A percentile compares a stretch with the other conserved stretches of the same genome.
Conservation (phyloP, 37 sponge, comb jelly and placozoan species). For the Cliona cf. orientalis region DNA sequence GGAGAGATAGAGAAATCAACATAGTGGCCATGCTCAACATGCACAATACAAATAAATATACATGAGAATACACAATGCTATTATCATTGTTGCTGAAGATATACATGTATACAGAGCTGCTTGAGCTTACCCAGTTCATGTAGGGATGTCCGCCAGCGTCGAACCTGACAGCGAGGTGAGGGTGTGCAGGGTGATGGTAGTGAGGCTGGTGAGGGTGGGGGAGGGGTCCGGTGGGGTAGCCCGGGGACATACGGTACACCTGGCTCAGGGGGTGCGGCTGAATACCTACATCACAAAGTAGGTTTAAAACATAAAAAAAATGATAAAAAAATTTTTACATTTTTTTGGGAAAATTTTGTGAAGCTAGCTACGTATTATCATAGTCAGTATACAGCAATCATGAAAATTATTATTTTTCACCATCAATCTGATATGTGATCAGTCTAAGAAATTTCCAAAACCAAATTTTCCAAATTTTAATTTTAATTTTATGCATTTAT, state of each 20-base stretch:
- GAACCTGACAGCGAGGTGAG: constrained; percentile 24
- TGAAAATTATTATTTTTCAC: no score
- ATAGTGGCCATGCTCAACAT: neutral
- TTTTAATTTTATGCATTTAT: no score
- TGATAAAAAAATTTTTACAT: no score
- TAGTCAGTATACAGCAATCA: no score
- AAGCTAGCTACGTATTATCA: no score
- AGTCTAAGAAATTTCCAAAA: no score
- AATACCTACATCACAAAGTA: neutral
- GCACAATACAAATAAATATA: neutral
- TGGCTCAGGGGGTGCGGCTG: constrained; percentile 57
- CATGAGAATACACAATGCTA: neutral
- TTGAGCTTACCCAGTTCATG: constrained; percentile 43
- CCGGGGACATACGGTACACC: no score
- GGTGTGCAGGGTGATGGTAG: neutral
- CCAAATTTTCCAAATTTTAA: no score
- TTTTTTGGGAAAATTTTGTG: no score
- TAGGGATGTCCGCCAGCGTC: constrained; percentile 36
- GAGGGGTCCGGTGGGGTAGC: neutral
- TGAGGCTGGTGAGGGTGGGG: constrained; percentile 8
- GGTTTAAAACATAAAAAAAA: neutral
- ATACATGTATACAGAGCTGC: no score
- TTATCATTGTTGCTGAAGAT: neutral
- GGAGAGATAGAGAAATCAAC: neutral
- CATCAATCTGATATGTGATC: no score